Evolutionary conservation across 2,888 invertebrate genomes (phyloP).

Genomic region (Yponomeuta sedellus): DNA sequence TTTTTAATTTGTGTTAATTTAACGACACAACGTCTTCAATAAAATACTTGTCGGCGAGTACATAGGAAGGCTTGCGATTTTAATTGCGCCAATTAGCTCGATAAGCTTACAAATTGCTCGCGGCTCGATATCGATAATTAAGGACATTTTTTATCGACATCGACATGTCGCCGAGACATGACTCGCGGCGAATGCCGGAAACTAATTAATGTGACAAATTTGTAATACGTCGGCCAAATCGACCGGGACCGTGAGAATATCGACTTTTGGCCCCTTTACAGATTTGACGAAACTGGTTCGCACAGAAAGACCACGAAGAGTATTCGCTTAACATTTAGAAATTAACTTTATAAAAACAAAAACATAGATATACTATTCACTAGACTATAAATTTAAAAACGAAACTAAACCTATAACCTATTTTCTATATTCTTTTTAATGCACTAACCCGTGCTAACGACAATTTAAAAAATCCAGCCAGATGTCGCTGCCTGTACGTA

Average conservation of each 20-base stretch:
- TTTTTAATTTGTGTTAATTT: background rate
- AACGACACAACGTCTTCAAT: background rate
- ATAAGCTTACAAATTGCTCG: background rate
- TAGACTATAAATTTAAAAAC: no score
- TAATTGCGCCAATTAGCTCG: background rate
- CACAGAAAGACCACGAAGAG: background rate
- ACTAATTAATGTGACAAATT: slow-evolving; percentile 56
- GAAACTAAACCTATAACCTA: no score
- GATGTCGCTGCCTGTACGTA: no score
- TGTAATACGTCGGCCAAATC: slow-evolving; percentile 40
- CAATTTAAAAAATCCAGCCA: no score
- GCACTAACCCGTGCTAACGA: no score
- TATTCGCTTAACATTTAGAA: no score
- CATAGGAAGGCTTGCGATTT: background rate
- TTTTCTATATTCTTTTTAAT: no score
- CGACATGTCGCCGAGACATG: background rate
- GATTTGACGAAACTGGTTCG: background rate
- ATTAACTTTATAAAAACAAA: no score
- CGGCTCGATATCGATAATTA: background rate
- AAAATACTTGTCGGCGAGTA: background rate
- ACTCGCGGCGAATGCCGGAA: slow-evolving; percentile 5
- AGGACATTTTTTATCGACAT: background rate
- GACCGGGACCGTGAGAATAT: slow-evolving; percentile 60
- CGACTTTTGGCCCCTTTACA: slow-evolving; percentile 39
- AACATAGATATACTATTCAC: no score